phyloP scores from a whole-genome alignment of 2,888 invertebrate species.

The Troides aeacus region DNA sequence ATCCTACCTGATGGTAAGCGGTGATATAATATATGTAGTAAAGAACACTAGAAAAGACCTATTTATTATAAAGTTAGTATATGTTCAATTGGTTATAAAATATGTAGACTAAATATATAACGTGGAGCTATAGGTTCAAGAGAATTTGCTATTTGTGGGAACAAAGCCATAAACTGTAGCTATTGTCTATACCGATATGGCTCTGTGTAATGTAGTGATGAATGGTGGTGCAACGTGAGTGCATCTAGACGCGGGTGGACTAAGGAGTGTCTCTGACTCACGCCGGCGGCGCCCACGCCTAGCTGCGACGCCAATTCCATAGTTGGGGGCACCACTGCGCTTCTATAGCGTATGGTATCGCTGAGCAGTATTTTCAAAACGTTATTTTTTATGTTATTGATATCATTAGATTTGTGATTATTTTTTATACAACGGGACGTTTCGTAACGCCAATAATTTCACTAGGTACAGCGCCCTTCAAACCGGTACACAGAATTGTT shows the following conservation, averaged over 20 bases:
- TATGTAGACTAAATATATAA: too few relatives aligned
- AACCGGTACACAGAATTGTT: too few relatives aligned
- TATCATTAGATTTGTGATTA: not conserved
- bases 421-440: too few relatives aligned
- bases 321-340: slow-evolving; percentile 51
- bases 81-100: too few relatives aligned
- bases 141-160: not conserved
- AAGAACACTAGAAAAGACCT: too few relatives aligned
- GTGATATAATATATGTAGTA: too few relatives aligned
- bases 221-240: slow-evolving; percentile 35
- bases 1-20: too few relatives aligned
- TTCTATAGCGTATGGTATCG: slow-evolving; percentile 27
- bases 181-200: slow-evolving; percentile 20
- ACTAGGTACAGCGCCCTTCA: too few relatives aligned
- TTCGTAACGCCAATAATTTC: too few relatives aligned
- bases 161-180: slow-evolving; percentile 8
- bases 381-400: too few relatives aligned
- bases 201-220: slow-evolving; percentile 32
- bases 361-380: not conserved
- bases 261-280: slow-evolving; percentile 64
- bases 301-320: slow-evolving; percentile 46
- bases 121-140: too few relatives aligned
- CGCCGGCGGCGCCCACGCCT: slow-evolving; percentile 58
- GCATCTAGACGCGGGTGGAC: slow-evolving; percentile 36
- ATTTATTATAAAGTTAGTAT: too few relatives aligned